Percentiles rank a stretch among this genome's conserved stretches.
These are phyloP conservation scores for Rafetus swinhoei DNA, from an alignment of 2,113 vertebrate genomes.

Conservation along the genomic window DNA sequence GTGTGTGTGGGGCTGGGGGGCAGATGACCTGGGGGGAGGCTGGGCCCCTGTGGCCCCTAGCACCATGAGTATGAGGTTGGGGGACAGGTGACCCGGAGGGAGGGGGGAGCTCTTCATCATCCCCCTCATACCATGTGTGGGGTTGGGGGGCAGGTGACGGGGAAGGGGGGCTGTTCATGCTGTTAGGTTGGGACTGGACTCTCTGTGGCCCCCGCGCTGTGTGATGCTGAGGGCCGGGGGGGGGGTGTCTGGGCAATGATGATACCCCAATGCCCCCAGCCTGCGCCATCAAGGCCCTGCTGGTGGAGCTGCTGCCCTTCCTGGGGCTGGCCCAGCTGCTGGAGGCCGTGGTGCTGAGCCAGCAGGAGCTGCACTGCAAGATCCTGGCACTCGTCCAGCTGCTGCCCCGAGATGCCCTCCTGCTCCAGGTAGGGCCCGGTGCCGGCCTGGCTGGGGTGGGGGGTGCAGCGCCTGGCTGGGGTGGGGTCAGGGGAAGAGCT, in stretches of 20 bases:
- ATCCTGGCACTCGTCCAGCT: constrained; percentile 86
- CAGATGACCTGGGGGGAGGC: no score
- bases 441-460: no score
- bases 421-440: constrained; percentile 77
- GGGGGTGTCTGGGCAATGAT: fast-evolving
- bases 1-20: not conserved
- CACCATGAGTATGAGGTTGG: no score
- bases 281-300: constrained; percentile 86
- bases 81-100: no score
- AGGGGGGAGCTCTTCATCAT: no score
- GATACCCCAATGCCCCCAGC: constrained; percentile 69
- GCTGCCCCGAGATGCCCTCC: constrained; percentile 81
- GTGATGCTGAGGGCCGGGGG: not conserved
- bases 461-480: not conserved
- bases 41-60: no score
- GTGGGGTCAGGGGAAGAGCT: fast-evolving
- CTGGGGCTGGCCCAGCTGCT: constrained; percentile 57
- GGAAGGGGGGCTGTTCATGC: not conserved
- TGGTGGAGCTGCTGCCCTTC: constrained; percentile 78
- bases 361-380: constrained; percentile 83
- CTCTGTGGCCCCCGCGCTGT: no score
- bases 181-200: no score
- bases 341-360: constrained; percentile 79
- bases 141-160: no score
- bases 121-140: no score